phyloP scores from a whole-genome alignment of 1,140 invertebrate genomes.

The Solenopsis invicta region DNA sequence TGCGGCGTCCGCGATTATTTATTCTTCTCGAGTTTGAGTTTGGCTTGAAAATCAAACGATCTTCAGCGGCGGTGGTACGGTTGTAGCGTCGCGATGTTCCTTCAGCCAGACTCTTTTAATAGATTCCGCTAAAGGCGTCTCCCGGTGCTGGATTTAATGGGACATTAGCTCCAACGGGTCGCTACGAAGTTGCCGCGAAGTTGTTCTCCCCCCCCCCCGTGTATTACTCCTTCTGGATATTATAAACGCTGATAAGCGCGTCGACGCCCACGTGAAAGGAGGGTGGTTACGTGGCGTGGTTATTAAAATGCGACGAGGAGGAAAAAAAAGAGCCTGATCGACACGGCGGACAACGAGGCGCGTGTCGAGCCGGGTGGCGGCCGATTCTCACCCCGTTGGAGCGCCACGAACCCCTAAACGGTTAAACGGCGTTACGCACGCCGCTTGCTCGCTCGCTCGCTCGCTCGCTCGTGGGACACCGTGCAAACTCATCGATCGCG shows the following conservation, averaged over 20 bases:
- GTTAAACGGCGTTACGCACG: constrained; percentile 79
- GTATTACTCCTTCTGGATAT: constrained; percentile 60
- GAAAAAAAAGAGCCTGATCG: constrained; percentile 77
- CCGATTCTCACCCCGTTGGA: constrained; percentile 79
- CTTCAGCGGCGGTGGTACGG: not conserved
- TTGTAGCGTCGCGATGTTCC: constrained; percentile 19
- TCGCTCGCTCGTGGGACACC: constrained; percentile 72
- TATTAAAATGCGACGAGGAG: constrained; percentile 79
- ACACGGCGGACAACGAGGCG: constrained; percentile 79
- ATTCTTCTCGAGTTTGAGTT: constrained; percentile 34
- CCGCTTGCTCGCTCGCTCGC: constrained; percentile 65
- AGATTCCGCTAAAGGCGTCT: constrained; percentile 40
- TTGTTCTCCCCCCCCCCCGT: constrained; percentile 45
- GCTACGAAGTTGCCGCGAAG: constrained; percentile 48
- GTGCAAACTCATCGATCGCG: constrained; percentile 79
- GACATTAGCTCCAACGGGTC: constrained; percentile 47
- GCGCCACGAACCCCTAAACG: constrained; percentile 74
- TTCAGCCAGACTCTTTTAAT: constrained; percentile 53
- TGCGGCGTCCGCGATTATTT: not conserved
- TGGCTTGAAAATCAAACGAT: constrained; percentile 37
- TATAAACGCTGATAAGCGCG: constrained; percentile 68
- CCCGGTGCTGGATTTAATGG: constrained; percentile 40
- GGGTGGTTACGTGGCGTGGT: constrained; percentile 56
- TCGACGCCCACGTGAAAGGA: constrained; percentile 68
- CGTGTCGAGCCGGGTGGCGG: constrained; percentile 77